Evolutionary conservation across 2,113 vertebrate genomes (phyloP).

Genomic region (Recurvirostra avosetta): DNA sequence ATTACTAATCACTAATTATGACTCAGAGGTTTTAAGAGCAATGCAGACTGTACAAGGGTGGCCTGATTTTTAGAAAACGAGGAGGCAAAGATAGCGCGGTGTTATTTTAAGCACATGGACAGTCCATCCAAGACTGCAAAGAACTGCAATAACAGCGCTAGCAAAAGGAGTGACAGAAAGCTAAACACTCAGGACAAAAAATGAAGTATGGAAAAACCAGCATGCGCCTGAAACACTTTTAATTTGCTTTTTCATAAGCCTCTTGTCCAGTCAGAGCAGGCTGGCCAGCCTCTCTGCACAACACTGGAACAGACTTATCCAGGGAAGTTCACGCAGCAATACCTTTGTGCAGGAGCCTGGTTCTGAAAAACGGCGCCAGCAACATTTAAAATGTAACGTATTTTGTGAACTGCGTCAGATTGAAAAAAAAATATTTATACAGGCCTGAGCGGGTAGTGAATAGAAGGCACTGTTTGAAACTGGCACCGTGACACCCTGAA

Average conservation of each 20-base stretch:
- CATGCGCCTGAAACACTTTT: not conserved
- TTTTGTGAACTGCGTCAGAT: not conserved
- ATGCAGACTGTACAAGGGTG: slow-evolving; percentile 7
- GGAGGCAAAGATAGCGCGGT: not conserved
- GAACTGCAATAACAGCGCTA: not conserved
- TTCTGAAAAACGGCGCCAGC: not conserved
- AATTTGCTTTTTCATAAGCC: not conserved
- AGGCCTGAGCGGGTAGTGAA: slow-evolving; percentile 4
- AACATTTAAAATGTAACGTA: not conserved
- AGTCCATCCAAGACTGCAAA: not conserved
- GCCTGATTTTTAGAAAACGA: slow-evolving; percentile 51
- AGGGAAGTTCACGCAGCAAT: not conserved
- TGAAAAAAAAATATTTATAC: not conserved
- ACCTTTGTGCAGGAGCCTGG: not conserved
- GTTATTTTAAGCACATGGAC: slow-evolving; percentile 15
- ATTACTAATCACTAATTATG: slow-evolving; percentile 65
- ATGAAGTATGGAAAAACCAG: not conserved
- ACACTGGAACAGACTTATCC: not conserved
- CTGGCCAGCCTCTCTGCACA: not conserved
- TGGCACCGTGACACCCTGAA: slow-evolving; percentile 31
- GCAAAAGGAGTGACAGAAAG: not conserved
- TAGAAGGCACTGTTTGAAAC: slow-evolving; percentile 50
- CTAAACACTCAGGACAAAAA: not conserved
- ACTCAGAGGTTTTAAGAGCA: slow-evolving; percentile 48
- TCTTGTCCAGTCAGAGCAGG: not conserved